Evolutionary conservation across 2,888 invertebrate genomes (phyloP).

Genomic region (Calameuta filiformis): DNA sequence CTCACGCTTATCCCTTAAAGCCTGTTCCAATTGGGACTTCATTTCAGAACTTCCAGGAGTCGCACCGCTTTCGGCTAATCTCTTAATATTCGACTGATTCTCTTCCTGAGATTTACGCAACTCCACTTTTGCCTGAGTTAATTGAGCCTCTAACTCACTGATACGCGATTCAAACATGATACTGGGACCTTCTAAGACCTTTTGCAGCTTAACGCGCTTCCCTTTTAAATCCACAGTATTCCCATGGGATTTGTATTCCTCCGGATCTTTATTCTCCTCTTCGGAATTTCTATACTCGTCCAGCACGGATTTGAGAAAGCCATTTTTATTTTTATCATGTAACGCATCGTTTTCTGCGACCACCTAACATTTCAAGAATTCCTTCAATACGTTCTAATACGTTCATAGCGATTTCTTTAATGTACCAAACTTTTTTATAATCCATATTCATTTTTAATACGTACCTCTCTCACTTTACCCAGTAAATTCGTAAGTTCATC

Average conservation of each 20-base stretch:
- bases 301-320: slow-evolving; percentile 74
- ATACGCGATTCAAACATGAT: slow-evolving; percentile 88
- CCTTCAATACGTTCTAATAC: neutral
- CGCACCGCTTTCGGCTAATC: slow-evolving; percentile 45
- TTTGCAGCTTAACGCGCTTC: slow-evolving; percentile 54
- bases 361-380: slow-evolving; percentile 57
- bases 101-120: slow-evolving; percentile 79
- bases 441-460: neutral
- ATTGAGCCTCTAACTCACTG: slow-evolving; percentile 85
- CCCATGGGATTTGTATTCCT: slow-evolving; percentile 13
- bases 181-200: slow-evolving; percentile 77
- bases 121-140: slow-evolving; percentile 82
- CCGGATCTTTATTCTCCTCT: slow-evolving; percentile 35
- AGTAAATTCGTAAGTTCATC: slow-evolving; percentile 81
- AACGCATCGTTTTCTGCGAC: slow-evolving; percentile 86
- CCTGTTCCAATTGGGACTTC: slow-evolving; percentile 49
- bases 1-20: slow-evolving; percentile 53
- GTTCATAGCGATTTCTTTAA: neutral
- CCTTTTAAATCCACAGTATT: slow-evolving; percentile 63
- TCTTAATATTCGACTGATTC: slow-evolving; percentile 68
- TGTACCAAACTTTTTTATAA: neutral
- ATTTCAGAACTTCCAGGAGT: slow-evolving; percentile 33
- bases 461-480: slow-evolving; percentile 82
- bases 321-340: slow-evolving; percentile 81
- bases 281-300: slow-evolving; percentile 55